Evolutionary conservation across 1,140 invertebrate genomes (phyloP).

Genomic region (Temnothorax longispinosus): DNA sequence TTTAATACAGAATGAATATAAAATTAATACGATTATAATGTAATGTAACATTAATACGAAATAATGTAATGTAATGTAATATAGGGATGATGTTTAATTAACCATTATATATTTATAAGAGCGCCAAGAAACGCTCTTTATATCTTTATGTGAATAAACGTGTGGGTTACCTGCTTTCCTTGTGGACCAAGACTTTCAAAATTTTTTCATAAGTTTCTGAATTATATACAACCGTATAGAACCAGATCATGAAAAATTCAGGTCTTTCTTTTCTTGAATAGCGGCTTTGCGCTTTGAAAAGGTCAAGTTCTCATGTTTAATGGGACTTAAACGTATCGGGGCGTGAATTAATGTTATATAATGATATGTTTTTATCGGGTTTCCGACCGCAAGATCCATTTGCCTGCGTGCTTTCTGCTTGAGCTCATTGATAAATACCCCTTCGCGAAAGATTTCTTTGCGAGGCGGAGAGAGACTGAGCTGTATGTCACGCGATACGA

Average conservation of each 20-base stretch:
- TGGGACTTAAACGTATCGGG: neutral
- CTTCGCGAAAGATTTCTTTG: constrained; percentile 44
- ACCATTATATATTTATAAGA: too few species aligned
- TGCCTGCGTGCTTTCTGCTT: constrained; percentile 62
- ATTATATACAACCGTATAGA: neutral
- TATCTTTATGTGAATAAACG: neutral
- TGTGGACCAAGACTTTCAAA: neutral
- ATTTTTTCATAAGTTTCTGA: neutral
- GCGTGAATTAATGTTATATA: constrained; percentile 10
- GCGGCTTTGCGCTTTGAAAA: neutral
- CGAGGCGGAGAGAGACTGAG: constrained; percentile 35
- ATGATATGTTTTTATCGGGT: constrained; percentile 18
- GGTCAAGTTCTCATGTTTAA: neutral
- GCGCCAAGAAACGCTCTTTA: neutral
- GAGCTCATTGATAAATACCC: constrained; percentile 70
- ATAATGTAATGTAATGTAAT: neutral
- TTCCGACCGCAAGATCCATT: constrained; percentile 63
- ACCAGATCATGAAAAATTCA: constrained; percentile 5
- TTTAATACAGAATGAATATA: neutral
- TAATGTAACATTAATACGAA: neutral
- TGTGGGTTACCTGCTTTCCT: neutral
- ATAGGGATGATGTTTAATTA: neutral
- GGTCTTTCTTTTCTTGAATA: neutral
- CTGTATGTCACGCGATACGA: constrained; percentile 50
- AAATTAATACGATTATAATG: neutral